Percentiles rank a stretch among this genome's conserved stretches.
Conservation (phyloP, 2,797 vertebrate species). For the Malacoctenus gilli region DNA sequence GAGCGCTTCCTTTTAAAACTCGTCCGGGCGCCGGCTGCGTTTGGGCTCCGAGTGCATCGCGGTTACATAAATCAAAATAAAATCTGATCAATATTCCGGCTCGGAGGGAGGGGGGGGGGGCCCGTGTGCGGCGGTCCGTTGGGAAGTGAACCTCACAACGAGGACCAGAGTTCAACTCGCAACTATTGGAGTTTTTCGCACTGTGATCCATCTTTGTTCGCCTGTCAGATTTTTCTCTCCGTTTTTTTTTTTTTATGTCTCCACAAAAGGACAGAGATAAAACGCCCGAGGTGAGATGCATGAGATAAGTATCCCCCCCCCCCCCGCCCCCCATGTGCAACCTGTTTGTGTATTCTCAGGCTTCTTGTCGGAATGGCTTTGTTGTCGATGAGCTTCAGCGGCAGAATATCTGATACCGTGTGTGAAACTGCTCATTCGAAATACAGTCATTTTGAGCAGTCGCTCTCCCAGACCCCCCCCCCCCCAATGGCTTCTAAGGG, state of each 20-base stretch:
- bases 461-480: too few relatives aligned
- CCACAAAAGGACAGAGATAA: conserved; percentile 28
- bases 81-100: conserved; percentile 60
- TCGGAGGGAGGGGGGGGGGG: conserved; percentile 25
- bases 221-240: conserved; percentile 12
- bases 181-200: conserved; percentile 23
- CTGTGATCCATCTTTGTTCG: conserved; percentile 49
- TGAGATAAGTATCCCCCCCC: too few relatives aligned
- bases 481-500: too few relatives aligned
- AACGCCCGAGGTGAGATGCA: conserved; percentile 24
- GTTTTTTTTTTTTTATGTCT: conserved; percentile 31
- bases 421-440: too few relatives aligned
- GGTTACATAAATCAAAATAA: conserved; percentile 65
- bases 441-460: too few relatives aligned
- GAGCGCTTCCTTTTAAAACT: conserved; percentile 14
- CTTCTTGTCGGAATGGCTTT: too few relatives aligned
- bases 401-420: too few relatives aligned
- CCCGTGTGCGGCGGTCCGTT: conserved; percentile 22
- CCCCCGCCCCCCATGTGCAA: too few relatives aligned
- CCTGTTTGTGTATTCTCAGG: too few relatives aligned
- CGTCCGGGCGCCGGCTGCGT: conserved; percentile 4
- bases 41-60: conserved; percentile 8
- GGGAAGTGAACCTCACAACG: conserved; percentile 42
- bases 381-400: too few relatives aligned
- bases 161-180: conserved; percentile 33